Percentiles rank a stretch among this genome's conserved stretches.
Conservation (phyloP, 1,140 invertebrate species). For the Pristionchus pacificus region DNA sequence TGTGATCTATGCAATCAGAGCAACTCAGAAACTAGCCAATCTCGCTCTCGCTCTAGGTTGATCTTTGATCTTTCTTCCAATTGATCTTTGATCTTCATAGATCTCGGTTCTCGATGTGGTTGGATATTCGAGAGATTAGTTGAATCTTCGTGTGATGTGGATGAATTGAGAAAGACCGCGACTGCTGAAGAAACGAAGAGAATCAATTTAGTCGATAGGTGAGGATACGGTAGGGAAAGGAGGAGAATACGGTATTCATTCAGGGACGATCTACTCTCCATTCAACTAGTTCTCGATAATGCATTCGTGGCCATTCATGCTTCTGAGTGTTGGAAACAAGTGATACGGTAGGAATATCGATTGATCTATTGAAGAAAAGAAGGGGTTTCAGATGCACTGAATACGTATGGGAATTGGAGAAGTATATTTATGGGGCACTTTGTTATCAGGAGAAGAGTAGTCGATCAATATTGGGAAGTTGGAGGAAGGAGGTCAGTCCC, state of each 20-base stretch:
- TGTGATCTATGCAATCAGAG: slow-evolving; percentile 19
- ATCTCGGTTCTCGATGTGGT: slow-evolving; percentile 21
- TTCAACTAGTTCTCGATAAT: slow-evolving; percentile 27
- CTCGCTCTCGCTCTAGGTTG: slow-evolving; percentile 26
- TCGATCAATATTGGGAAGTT: neutral
- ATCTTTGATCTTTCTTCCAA: too few relatives aligned
- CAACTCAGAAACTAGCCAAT: slow-evolving; percentile 14
- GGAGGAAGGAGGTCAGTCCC: slow-evolving; percentile 1
- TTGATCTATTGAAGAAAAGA: too few relatives aligned
- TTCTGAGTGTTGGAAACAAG: slow-evolving; percentile 29
- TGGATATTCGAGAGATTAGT: slow-evolving; percentile 33
- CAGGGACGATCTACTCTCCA: slow-evolving; percentile 19
- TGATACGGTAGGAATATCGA: slow-evolving; percentile 23
- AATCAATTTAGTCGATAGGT: neutral
- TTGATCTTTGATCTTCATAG: neutral
- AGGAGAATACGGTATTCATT: neutral
- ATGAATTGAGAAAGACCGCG: slow-evolving; percentile 27
- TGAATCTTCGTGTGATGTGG: slow-evolving; percentile 23
- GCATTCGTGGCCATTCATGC: slow-evolving; percentile 30
- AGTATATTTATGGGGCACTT: slow-evolving; percentile 33
- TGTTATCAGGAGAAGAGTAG: slow-evolving; percentile 24
- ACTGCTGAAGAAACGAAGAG: slow-evolving; percentile 25
- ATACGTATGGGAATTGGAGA: slow-evolving; percentile 32
- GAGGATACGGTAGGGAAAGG: neutral
- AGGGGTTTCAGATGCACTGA: slow-evolving; percentile 30